These are phyloP conservation scores for Drosophila obscura DNA, from an alignment of 1,140 invertebrate genomes.

Conservation along the genomic window DNA sequence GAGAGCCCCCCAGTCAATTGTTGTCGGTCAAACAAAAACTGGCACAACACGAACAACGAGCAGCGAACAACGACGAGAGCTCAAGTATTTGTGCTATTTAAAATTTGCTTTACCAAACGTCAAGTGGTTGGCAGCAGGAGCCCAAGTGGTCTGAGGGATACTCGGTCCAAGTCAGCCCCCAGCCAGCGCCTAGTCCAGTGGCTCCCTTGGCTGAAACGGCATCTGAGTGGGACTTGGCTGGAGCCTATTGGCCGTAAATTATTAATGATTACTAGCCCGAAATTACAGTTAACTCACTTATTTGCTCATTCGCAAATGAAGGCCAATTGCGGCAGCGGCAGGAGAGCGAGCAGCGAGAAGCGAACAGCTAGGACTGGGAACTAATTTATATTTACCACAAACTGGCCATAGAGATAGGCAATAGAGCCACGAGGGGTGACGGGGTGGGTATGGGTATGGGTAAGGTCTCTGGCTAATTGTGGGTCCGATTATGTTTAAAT, in stretches of 20 bases:
- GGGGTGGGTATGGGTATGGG: not conserved
- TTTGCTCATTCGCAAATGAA: slow-evolving; percentile 81
- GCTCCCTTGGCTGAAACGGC: not conserved
- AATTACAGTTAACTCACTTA: slow-evolving; percentile 82
- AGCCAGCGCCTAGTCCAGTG: not conserved
- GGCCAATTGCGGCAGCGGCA: slow-evolving; percentile 64
- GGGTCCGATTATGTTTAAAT: slow-evolving; percentile 68
- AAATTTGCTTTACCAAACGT: slow-evolving; percentile 74
- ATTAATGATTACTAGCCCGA: slow-evolving; percentile 80
- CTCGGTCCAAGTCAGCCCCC: slow-evolving; percentile 55
- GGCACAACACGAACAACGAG: slow-evolving; percentile 53
- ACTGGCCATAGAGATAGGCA: slow-evolving; percentile 30
- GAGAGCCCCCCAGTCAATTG: slow-evolving; percentile 51
- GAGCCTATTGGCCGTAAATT: slow-evolving; percentile 75
- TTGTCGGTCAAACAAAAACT: slow-evolving; percentile 74
- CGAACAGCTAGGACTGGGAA: not conserved
- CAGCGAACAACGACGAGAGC: slow-evolving; percentile 43
- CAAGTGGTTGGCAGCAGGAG: slow-evolving; percentile 68
- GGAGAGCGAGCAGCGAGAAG: not conserved
- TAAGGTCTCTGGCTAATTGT: slow-evolving; percentile 60
- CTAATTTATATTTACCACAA: slow-evolving; percentile 71
- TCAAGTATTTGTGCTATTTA: slow-evolving; percentile 73
- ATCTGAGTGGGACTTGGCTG: slow-evolving; percentile 3
- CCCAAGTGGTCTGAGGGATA: slow-evolving; percentile 46
- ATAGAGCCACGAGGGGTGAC: not conserved